Conservation (phyloP, 1,140 invertebrate species). For the Onthophagus taurus region DNA sequence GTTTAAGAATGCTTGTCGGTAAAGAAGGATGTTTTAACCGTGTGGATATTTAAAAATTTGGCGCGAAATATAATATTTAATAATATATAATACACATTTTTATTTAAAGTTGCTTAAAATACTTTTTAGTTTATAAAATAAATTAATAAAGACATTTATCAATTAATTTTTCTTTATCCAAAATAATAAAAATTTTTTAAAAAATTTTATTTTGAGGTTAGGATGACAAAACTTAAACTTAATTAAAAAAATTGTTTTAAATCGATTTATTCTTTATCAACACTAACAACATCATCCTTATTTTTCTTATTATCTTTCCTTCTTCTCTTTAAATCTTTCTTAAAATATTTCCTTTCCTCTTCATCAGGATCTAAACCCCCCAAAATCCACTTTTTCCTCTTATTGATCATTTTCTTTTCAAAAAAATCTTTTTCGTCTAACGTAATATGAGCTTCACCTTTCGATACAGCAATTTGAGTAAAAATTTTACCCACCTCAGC, state of each 20-base stretch:
- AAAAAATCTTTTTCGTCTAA: slow-evolving; percentile 88
- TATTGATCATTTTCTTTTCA: slow-evolving; percentile 78
- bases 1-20: too few relatives aligned
- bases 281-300: neutral
- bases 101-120: too few relatives aligned
- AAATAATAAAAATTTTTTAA: too few relatives aligned
- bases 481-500: slow-evolving; percentile 78
- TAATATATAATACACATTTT: too few relatives aligned
- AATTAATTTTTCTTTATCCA: too few relatives aligned
- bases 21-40: too few relatives aligned
- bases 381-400: slow-evolving; percentile 76
- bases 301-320: slow-evolving; percentile 23
- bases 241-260: neutral
- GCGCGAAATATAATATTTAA: too few relatives aligned
- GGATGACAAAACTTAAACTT: too few relatives aligned
- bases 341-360: slow-evolving; percentile 51
- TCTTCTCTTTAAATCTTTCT: slow-evolving; percentile 39
- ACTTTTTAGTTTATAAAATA: too few relatives aligned
- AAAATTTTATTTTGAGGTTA: too few relatives aligned
- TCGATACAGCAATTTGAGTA: slow-evolving; percentile 82
- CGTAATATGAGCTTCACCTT: slow-evolving; percentile 83
- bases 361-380: slow-evolving; percentile 74
- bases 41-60: too few relatives aligned
- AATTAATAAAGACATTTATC: too few relatives aligned
- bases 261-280: neutral